Conservation (phyloP, 2,113 vertebrate genomes). For the human (Homo sapiens) region DNA sequence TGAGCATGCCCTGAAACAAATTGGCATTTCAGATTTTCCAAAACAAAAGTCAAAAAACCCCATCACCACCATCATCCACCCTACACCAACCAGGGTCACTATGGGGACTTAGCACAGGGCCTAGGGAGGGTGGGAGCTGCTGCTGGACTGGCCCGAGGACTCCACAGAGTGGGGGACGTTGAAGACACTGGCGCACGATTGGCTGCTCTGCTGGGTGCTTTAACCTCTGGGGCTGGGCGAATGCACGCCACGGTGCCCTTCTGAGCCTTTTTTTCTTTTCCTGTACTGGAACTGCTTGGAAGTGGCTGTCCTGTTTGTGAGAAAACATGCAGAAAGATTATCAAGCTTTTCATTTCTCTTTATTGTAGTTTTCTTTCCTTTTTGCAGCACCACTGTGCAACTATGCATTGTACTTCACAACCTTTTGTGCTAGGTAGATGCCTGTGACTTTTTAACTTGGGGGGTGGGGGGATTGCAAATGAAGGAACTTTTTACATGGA, state of each 20-base stretch:
- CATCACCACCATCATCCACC: not conserved
- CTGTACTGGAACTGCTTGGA: conserved; percentile 88
- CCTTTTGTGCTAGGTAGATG: conserved; percentile 90
- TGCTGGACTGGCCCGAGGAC: not conserved
- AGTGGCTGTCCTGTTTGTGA: conserved; percentile 85
- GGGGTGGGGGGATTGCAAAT: conserved; percentile 85
- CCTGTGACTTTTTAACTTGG: conserved; percentile 90
- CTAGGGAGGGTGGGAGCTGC: not conserved
- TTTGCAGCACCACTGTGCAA: conserved; percentile 92
- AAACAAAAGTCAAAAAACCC: not conserved
- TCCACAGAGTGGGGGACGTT: conserved; percentile 80
- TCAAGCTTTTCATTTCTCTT: conserved; percentile 80
- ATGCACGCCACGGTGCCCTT: conserved; percentile 91
- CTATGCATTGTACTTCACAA: conserved; percentile 98
- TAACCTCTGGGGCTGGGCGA: conserved; percentile 88
- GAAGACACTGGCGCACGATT: conserved; percentile 83
- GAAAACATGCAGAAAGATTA: conserved; percentile 74
- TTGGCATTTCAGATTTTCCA: conserved; percentile 23
- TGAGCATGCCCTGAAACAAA: not conserved
- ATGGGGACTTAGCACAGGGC: not conserved
- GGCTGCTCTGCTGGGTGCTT: conserved; percentile 91
- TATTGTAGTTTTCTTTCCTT: conserved; percentile 77
- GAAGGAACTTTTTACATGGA: conserved; percentile 94
- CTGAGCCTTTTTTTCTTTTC: conserved; percentile 83
- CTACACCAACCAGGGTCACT: not conserved